Evolutionary conservation across 2,113 vertebrate species (phyloP).

Genomic region (Corydoras maculifer): DNA sequence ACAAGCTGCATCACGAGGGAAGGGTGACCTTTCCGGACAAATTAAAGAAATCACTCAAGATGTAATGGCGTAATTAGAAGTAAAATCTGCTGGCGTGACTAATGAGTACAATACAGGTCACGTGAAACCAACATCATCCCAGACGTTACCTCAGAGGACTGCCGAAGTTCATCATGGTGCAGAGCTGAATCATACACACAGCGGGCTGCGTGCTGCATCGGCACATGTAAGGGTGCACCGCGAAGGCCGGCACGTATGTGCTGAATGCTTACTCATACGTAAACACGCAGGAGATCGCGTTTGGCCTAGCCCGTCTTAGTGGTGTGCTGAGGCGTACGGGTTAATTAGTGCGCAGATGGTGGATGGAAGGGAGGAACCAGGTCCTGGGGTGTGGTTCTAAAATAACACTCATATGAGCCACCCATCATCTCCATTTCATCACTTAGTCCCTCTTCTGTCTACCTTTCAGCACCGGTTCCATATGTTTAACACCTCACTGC

Average conservation of each 20-base stretch:
- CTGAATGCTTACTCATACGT: slow-evolving; percentile 9
- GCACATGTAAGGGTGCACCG: not conserved
- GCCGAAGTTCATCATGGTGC: not conserved
- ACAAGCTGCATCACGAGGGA: too few relatives aligned
- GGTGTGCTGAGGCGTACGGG: slow-evolving; percentile 65
- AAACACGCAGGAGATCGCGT: not conserved
- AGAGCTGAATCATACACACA: slow-evolving; percentile 2
- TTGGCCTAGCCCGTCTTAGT: slow-evolving; percentile 47
- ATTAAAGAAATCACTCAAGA: slow-evolving; percentile 16
- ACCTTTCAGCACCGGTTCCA: slow-evolving; percentile 7
- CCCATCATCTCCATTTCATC: slow-evolving; percentile 17
- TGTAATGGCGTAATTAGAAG: slow-evolving; percentile 20
- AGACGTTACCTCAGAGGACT: slow-evolving; percentile 12
- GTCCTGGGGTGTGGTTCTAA: slow-evolving; percentile 49
- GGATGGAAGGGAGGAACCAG: slow-evolving; percentile 49
- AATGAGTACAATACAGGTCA: slow-evolving; percentile 14
- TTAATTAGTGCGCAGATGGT: slow-evolving; percentile 82
- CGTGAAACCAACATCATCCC: not conserved
- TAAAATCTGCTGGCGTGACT: slow-evolving; percentile 9
- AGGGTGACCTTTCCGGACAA: not conserved
- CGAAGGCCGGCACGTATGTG: not conserved
- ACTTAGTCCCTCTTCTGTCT: too few relatives aligned
- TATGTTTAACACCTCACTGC: slow-evolving; percentile 32
- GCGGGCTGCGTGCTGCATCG: not conserved
- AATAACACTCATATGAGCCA: slow-evolving; percentile 39